Evolutionary conservation across 2,888 invertebrate genomes (phyloP), one percentile per base, ranked within the genome.

Genomic region (Malthinus seriepunctatus): DNA sequence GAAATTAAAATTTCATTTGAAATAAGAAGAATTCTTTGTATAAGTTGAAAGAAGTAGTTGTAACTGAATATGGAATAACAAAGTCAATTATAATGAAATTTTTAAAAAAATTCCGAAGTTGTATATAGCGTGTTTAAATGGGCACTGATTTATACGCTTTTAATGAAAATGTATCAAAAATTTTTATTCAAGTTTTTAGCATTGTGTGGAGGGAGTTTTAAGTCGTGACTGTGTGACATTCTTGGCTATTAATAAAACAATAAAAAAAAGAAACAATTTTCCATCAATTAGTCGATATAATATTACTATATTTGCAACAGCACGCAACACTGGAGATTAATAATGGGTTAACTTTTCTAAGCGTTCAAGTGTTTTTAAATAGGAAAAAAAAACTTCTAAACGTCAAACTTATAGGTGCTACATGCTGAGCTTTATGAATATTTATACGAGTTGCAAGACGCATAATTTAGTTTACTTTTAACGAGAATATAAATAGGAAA

Each of bases 351-450:
- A 42, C 15, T 48, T 48, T 52, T 56, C 56, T 47, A 56, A 37
- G 56, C 39, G 35, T 44, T 46, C 52, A 42, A 37, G 31, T n/a
- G 23, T 42, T 42, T 56, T 49, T 32, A 58, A 23, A 23, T 2
- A 23, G 23, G 23, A 5, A 5, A 23, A 23, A 23, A 23, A 23
- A 49, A 38, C 54, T 44, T 54, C 59, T 54, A 59, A 50, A 59
- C 46, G 53, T 59, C 59, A 59, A 46, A 31, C 54, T 11, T 14
- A 39, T 42, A 56, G 48, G 51, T 56, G 52, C 48, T 48, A 52
- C 52, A 58, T 48, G 57, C 52, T 52, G 57, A 38, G 59, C 54
- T 54, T 50, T 59, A 59, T 59, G 59, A 59, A 59, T 59, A 59
- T 59, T 59, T 54, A 59, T 59, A 44, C 49, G 37, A 46, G 54